Evolutionary conservation across 2,113 vertebrate genomes (phyloP), one percentile per base, ranked within the genome.

Genomic region (Accipiter virgatus): DNA sequence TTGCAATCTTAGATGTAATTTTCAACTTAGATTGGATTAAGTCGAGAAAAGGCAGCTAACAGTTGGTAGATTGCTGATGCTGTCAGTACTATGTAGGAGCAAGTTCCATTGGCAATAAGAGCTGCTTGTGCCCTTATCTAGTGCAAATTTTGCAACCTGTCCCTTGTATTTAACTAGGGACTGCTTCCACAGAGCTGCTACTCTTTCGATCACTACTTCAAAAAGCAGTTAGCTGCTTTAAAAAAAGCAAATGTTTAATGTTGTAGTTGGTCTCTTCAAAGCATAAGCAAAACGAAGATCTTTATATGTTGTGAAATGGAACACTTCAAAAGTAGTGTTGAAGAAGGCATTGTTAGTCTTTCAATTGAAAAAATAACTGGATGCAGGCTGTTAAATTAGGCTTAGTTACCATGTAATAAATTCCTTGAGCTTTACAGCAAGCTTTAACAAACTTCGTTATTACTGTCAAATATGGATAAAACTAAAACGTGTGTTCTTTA

Each of bases 81-180:
- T 80, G 0, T 40, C 13, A 0, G 1, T 13, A 4, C 13, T 83
- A 1, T 38, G 61, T 34, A 77, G 55, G 29, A 78, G 16, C 17
- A 78, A 42, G 36, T 71, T 77, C 65, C 3, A 0, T 52, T 81
- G 38, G 12, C 23, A 29, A 0, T 42, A 52, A 74, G n/a, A 77
- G 22, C n/a, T 92, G 47, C 43, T 67, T 75, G 36, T 77, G 26
- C 9, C 32, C 25, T 80, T 1, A 5, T 34, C 16, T 92, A 25
- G 38, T 74, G 26, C 20, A 31, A 1, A 43, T 81, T 74, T 89
- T 84, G 47, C 32, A 71, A 0, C 55, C 14, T 50, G 17, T 70
- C 23, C 10, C 11, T 79, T 78, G 7, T 74, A 23, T 20, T 58
- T 85, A 7, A 27, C 22, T 81, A 36, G 23, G 22, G 34, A 31